Percentiles rank a stretch among this genome's conserved stretches.
Evolutionary conservation across 1,140 invertebrate species (phyloP).

Genomic region (Araneus ventricosus): DNA sequence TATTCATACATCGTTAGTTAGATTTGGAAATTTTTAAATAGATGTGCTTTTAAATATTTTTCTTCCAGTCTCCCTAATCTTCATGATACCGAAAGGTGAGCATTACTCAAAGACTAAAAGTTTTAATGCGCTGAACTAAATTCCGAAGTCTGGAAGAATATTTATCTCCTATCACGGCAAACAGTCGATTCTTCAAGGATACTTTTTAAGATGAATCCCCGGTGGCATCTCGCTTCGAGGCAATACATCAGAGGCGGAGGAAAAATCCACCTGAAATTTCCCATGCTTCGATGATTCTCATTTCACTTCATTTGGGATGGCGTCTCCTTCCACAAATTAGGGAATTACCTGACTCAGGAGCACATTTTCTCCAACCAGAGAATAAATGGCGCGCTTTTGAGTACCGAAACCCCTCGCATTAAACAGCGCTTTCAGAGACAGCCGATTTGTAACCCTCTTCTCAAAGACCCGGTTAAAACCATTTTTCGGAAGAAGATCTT

Average conservation of each 20-base stretch:
- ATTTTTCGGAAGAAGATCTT: neutral
- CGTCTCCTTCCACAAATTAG: neutral
- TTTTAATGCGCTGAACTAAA: neutral
- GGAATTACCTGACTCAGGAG: neutral
- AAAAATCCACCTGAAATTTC: neutral
- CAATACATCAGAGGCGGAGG: neutral
- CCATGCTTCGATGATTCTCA: neutral
- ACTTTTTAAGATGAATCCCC: neutral
- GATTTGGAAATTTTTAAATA: no score
- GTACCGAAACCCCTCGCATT: neutral
- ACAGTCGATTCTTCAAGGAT: neutral
- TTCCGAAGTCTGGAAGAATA: neutral
- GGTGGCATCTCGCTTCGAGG: no score
- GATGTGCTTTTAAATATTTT: neutral
- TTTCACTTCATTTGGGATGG: constrained; percentile 1
- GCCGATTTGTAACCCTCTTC: neutral
- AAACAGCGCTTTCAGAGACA: neutral
- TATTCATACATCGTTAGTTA: no score
- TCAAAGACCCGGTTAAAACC: neutral
- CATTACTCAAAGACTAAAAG: neutral
- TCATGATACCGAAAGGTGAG: neutral
- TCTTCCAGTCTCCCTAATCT: neutral
- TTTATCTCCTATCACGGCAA: neutral
- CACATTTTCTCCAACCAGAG: neutral
- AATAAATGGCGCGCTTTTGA: neutral